phyloP scores from a whole-genome alignment of 2,888 invertebrate genomes.

The Priocnemis perturbator region DNA sequence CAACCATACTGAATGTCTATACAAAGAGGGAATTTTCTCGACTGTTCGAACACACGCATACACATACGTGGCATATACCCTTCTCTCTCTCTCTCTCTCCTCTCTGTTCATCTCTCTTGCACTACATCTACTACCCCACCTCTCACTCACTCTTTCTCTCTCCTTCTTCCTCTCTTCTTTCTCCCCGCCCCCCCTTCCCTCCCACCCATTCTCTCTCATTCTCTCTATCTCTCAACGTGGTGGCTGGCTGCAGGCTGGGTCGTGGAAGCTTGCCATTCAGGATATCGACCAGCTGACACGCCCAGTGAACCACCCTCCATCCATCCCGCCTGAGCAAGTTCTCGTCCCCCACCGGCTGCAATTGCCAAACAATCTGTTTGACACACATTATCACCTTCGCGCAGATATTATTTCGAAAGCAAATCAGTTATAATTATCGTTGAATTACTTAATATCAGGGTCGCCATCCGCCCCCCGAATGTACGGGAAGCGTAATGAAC shows the following conservation, averaged over 20 bases:
- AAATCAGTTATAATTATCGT: too few relatives aligned
- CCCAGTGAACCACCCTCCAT: slow-evolving; percentile 54
- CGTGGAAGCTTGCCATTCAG: slow-evolving; percentile 64
- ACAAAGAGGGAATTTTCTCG: background rate
- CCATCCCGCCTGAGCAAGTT: slow-evolving; percentile 16
- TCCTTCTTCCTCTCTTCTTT: slow-evolving; percentile 15
- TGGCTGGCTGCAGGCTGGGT: slow-evolving; percentile 53
- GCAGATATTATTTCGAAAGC: too few relatives aligned
- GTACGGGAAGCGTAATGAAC: slow-evolving; percentile 36
- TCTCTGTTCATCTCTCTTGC: too few relatives aligned
- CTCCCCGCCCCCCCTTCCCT: slow-evolving; percentile 6
- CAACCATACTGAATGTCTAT: too few relatives aligned
- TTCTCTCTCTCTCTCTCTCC: background rate
- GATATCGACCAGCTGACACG: slow-evolving; percentile 71
- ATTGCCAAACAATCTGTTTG: slow-evolving; percentile 54
- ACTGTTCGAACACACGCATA: slow-evolving; percentile 3
- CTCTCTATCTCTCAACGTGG: slow-evolving; percentile 21
- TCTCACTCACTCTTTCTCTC: slow-evolving; percentile 10
- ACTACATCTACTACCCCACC: too few relatives aligned
- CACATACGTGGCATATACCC: background rate
- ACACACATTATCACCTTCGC: slow-evolving; percentile 41
- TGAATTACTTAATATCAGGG: slow-evolving; percentile 13
- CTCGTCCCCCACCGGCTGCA: slow-evolving; percentile 27
- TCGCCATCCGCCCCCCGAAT: slow-evolving; percentile 36
- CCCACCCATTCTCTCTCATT: slow-evolving; percentile 19